Evolutionary conservation across 2,888 invertebrate genomes (phyloP), one percentile per base, ranked within the genome.

Genomic region (Calliopum simillimum): DNA sequence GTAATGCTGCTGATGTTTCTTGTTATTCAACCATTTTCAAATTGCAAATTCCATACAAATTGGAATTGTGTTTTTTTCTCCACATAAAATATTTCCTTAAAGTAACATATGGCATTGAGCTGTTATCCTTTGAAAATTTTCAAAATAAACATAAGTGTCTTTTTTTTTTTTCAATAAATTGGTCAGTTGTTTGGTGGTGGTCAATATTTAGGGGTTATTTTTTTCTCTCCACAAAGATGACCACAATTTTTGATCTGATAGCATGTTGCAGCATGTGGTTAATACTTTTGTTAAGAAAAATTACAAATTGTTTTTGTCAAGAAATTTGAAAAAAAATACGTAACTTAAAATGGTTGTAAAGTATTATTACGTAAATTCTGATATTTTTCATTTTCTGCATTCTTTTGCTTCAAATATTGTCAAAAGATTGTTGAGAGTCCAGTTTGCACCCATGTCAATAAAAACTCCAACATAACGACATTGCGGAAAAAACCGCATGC

Each of bases 341-440:
- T 49, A 12, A 49, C 49, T 12, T 19, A 49, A 49, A 49, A 49
- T 16, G 16, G 49, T 16, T 3, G 49, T n/a, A n/a, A n/a, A n/a
- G n/a, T n/a, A n/a, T n/a, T n/a, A n/a, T n/a, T n/a, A n/a, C n/a
- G n/a, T n/a, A n/a, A n/a, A n/a, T n/a, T n/a, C n/a, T n/a, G n/a
- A 43, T 16, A 4, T 59, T 43, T 44, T 59, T 11, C 2, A 3
- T 25, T 33, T 41, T 0, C 25, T 14, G 2, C n/a, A 21, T 43
- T 61, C 23, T 2, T 61, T 61, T 61, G 16, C 61, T 12, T 0
- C 62, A 46, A n/a, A n/a, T n/a, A n/a, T n/a, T n/a, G 47, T 41
- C 19, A 51, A 64, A 51, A 51, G 64, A 51, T 64, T 64, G 64
- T 51, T 64, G n/a, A 53, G 64, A 25, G 53, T 51, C 43, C 51